These are phyloP conservation scores for Parnassius smintheus DNA, from an alignment of 2,888 invertebrate species.

Conservation along the genomic window DNA sequence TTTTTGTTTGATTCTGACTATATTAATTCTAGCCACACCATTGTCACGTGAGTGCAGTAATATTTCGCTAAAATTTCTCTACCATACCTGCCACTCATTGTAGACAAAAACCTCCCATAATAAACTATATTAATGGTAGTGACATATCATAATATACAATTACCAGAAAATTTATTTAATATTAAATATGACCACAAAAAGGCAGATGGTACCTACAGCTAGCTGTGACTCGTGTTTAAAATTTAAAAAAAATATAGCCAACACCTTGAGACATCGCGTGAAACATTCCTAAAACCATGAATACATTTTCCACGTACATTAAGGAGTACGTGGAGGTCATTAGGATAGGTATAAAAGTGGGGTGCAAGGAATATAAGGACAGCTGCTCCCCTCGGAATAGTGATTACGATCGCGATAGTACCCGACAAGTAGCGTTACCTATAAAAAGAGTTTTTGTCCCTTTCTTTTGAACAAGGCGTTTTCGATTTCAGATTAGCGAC, in stretches of 20 bases:
- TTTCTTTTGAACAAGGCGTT: not conserved
- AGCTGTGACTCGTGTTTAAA: slow-evolving; percentile 7
- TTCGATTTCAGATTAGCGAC: too few relatives aligned
- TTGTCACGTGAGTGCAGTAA: too few relatives aligned
- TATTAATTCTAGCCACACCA: too few relatives aligned
- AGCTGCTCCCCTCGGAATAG: slow-evolving; percentile 53
- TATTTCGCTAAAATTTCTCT: too few relatives aligned
- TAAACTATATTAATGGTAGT: too few relatives aligned
- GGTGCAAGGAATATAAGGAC: slow-evolving; percentile 46
- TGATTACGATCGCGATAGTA: slow-evolving; percentile 50
- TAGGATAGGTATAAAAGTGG: slow-evolving; percentile 44
- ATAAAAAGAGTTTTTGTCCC: slow-evolving; percentile 11
- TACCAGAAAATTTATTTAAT: slow-evolving; percentile 31
- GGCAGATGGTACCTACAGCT: slow-evolving; percentile 4
- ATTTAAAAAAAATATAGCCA: slow-evolving; percentile 10
- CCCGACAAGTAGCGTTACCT: slow-evolving; percentile 13
- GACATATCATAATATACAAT: too few relatives aligned
- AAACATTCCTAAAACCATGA: slow-evolving; percentile 19
- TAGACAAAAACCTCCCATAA: too few relatives aligned
- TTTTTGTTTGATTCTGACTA: too few relatives aligned
- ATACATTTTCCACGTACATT: slow-evolving; percentile 31
- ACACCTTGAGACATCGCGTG: slow-evolving; percentile 22
- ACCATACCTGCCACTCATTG: too few relatives aligned
- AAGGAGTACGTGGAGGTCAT: slow-evolving; percentile 38
- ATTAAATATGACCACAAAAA: slow-evolving; percentile 11